Evolutionary conservation across 2,888 invertebrate genomes (phyloP).

Genomic region (Plagodis pulveraria): DNA sequence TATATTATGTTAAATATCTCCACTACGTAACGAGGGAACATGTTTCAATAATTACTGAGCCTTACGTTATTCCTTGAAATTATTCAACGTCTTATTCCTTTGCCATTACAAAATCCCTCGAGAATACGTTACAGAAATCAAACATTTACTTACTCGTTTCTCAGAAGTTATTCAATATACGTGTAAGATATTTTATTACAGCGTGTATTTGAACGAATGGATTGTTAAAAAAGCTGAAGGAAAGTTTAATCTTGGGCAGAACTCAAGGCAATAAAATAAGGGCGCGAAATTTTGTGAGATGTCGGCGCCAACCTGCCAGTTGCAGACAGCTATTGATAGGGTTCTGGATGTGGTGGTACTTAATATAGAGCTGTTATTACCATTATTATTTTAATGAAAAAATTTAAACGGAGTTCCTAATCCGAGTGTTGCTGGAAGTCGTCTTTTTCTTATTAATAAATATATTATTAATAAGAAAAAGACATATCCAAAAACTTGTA

Average conservation of each 20-base stretch:
- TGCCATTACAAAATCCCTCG: constrained; percentile 20
- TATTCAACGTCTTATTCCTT: constrained; percentile 19
- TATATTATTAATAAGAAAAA: too few relatives aligned
- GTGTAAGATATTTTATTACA: constrained; percentile 50
- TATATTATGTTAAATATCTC: too few relatives aligned
- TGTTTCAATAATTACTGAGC: constrained; percentile 15
- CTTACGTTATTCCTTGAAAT: constrained; percentile 9
- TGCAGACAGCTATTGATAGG: constrained; percentile 83
- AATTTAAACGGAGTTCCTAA: too few relatives aligned
- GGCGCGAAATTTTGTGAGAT: constrained; percentile 76
- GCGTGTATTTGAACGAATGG: constrained; percentile 57
- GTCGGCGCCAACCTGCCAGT: constrained; percentile 78
- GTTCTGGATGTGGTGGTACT: constrained; percentile 55
- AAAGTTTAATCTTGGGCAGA: constrained; percentile 79
- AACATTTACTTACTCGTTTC: constrained; percentile 32
- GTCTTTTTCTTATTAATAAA: too few relatives aligned
- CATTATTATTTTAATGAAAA: constrained; percentile 4
- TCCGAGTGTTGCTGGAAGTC: too few relatives aligned
- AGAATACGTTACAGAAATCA: constrained; percentile 31
- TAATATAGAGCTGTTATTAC: constrained; percentile 55
- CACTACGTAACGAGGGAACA: constrained; percentile 7
- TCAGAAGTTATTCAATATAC: constrained; percentile 34
- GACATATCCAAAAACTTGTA: too few relatives aligned
- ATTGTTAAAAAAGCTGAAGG: constrained; percentile 65
- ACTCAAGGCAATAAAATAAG: constrained; percentile 77